Conservation (phyloP, 2,797 vertebrate genomes). For the Poecile montanus region DNA sequence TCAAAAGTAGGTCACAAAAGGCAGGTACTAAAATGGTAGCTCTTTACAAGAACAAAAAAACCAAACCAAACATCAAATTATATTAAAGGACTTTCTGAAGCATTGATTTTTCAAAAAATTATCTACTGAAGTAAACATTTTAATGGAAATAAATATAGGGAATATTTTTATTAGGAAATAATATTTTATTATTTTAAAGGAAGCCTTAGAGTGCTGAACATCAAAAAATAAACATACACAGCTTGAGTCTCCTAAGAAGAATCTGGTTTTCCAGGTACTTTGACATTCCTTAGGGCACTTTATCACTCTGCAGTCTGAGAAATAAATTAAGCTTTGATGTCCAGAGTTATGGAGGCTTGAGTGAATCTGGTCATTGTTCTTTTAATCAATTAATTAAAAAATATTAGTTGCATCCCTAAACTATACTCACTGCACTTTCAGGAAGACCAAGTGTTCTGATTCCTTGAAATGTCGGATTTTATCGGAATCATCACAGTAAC, state of each 20-base stretch:
- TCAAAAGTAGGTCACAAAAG: neutral
- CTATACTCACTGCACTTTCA: neutral
- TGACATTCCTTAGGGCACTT: neutral
- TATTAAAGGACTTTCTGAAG: neutral
- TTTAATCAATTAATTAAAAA: neutral
- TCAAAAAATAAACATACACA: neutral
- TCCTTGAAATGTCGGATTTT: neutral
- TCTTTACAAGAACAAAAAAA: neutral
- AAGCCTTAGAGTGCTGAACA: neutral
- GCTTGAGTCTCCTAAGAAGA: neutral
- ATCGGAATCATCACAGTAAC: neutral
- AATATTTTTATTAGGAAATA: neutral
- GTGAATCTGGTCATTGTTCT: neutral
- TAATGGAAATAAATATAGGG: neutral
- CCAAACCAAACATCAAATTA: neutral
- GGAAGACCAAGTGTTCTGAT: neutral
- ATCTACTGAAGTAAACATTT: neutral
- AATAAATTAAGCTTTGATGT: neutral
- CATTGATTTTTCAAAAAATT: neutral
- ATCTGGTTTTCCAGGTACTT: neutral
- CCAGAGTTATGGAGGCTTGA: neutral
- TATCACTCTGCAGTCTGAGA: neutral
- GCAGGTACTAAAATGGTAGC: neutral
- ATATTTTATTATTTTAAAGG: neutral
- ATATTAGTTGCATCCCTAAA: neutral